Conservation (phyloP, 53 echinoderm and acorn worm genomes). For the Astropecten irregularis region DNA sequence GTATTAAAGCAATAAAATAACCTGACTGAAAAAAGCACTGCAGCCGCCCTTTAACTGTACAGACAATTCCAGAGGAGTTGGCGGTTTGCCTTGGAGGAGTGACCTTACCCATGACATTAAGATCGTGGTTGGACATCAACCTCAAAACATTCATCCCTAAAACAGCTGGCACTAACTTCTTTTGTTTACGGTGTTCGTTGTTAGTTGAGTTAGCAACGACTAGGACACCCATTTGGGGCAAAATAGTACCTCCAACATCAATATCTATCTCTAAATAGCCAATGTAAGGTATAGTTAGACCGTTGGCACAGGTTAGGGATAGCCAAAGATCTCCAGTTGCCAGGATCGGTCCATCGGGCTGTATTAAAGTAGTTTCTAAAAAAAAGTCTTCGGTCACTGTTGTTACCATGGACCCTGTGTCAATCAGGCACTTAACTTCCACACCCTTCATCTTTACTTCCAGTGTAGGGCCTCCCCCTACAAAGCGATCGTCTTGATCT, state of each 20-base stretch:
- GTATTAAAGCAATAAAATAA: too few species aligned
- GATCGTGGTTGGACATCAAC: background rate
- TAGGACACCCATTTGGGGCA: background rate
- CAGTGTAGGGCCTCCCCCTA: background rate
- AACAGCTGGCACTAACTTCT: background rate
- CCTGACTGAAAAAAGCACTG: too few species aligned
- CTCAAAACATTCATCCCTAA: constrained; percentile 1
- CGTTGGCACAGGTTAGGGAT: background rate
- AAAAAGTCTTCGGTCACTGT: constrained; percentile 25
- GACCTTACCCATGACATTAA: background rate
- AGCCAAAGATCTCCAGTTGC: constrained; percentile 4
- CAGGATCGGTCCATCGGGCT: background rate
- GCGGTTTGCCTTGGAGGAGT: background rate
- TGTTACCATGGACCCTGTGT: constrained; percentile 36
- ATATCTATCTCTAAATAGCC: background rate
- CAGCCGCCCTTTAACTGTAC: background rate
- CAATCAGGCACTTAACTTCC: background rate
- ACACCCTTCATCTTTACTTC: constrained; percentile 4
- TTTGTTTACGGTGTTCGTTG: background rate
- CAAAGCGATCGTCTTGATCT: constrained; percentile 2
- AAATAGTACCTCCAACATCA: background rate
- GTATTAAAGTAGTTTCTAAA: background rate
- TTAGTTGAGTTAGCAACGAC: background rate
- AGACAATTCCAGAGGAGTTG: background rate
- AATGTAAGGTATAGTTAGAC: background rate